Base-by-base conservation (phyloP, 2,113 vertebrate genomes). In the Corythaeola cristata region DNA sequence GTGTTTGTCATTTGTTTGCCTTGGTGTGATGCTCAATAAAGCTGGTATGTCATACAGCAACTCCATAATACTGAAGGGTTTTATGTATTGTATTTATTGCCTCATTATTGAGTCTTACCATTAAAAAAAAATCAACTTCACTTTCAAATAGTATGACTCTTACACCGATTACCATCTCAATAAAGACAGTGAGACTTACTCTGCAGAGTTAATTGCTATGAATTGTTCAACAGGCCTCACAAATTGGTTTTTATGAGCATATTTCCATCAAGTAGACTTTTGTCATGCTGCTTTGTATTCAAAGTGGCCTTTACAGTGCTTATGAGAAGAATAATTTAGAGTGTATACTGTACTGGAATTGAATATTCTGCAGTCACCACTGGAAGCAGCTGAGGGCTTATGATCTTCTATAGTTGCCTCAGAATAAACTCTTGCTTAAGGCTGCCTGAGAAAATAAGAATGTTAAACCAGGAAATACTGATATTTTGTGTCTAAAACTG, bases 231-330 rank as follows among this genome's bases (percentile, higher is more conserved):
- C 63, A 83, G 68, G 50, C 90, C 90, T 96, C 81, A 60, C 55
- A 92, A 95, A 83, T 89, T 90, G 62, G n/a, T 69, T 67, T 89
- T 96, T 85, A 71, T 96, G 76, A 84, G 78, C 32, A 10, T 85
- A 50, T 89, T 85, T 88, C 73, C 66, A 69, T 79, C 66, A 84
- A 85, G 62, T 10, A 77, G 71, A 59, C 89, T 94, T 96, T 90
- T 81, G 50, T 89, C 76, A 26, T 79, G 56, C 78, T 91, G 37
- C 49, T 93, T 88, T 50, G 22, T 92, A 67, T 87, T 77, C 73
- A 87, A 28, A 91, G 67, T 94, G 89, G 85, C 86, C 88, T 93
- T 96, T 93, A 47, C 28, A 33, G n/a, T 81, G 35, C 66, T 85
- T 81, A 60, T 37, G 53, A 73, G 85, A 67, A 73, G 33, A 88